These are phyloP conservation scores for Antheraea mylitta DNA, from an alignment of 1,140 invertebrate genomes.

Conservation along the genomic window DNA sequence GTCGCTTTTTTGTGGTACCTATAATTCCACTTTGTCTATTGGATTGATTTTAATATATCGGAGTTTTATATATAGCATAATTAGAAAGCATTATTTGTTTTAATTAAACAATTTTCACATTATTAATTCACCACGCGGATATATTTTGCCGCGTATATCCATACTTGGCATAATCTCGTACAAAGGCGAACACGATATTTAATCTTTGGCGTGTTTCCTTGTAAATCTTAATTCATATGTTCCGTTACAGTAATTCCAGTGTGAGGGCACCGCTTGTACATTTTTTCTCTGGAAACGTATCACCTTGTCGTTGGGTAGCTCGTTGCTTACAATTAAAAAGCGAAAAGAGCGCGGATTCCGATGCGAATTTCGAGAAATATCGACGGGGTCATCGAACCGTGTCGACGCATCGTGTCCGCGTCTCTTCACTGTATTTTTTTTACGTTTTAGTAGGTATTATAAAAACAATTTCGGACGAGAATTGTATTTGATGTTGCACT, in stretches of 20 bases:
- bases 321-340: conserved; percentile 72
- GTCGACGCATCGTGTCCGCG: conserved; percentile 69
- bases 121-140: too few relatives aligned
- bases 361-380: conserved; percentile 76
- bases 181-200: conserved; percentile 22
- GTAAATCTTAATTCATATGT: conserved; percentile 50
- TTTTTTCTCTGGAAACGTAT: conserved; percentile 61
- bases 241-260: conserved; percentile 60
- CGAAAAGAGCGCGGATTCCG: conserved; percentile 72
- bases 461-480: conserved; percentile 38
- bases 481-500: conserved; percentile 34
- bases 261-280: conserved; percentile 39
- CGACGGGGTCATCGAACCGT: conserved; percentile 68
- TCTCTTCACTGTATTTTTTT: conserved; percentile 53
- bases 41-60: too few relatives aligned
- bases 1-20: too few relatives aligned
- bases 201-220: conserved; percentile 42
- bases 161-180: neutral
- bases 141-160: neutral
- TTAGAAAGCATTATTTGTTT: too few relatives aligned
- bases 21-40: too few relatives aligned
- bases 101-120: too few relatives aligned
- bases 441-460: conserved; percentile 48
- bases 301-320: conserved; percentile 62
- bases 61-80: too few relatives aligned